phyloP scores from a whole-genome alignment of 2,888 invertebrate species.

The Napeogenes inachia region DNA sequence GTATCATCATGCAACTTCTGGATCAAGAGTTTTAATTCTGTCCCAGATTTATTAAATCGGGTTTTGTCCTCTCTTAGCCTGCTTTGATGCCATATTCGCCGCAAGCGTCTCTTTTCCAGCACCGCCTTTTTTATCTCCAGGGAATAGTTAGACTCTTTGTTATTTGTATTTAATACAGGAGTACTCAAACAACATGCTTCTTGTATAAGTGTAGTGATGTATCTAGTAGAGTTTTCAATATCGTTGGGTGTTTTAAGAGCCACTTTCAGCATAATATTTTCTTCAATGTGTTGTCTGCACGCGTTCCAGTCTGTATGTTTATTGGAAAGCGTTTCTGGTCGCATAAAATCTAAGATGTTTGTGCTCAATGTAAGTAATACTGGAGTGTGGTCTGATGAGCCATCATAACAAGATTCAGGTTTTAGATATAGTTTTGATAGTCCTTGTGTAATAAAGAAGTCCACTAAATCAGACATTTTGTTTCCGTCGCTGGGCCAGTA shows the following conservation, averaged over 20 bases:
- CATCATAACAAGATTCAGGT: constrained; percentile 20
- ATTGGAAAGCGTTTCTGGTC: no score
- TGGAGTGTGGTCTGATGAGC: constrained; percentile 24
- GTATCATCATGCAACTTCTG: not conserved
- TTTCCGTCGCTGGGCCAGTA: no score
- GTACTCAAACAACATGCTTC: not conserved
- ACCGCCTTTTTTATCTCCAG: not conserved
- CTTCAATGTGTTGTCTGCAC: no score
- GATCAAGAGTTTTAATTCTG: not conserved
- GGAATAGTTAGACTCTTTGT: not conserved
- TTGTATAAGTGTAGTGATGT: no score
- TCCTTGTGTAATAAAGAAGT: constrained; percentile 28
- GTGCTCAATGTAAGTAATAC: not conserved
- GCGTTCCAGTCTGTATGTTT: no score
- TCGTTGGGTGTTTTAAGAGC: not conserved
- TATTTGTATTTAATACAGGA: no score
- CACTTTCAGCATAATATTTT: no score
- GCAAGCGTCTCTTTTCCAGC: not conserved
- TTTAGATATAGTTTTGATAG: constrained; percentile 6
- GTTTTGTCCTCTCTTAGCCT: not conserved
- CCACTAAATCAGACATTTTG: constrained; percentile 9
- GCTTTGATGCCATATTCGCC: not conserved
- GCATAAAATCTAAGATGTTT: no score
- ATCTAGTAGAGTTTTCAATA: not conserved
- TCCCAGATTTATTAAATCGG: not conserved